Evolutionary conservation across 2,888 invertebrate species (phyloP).

Genomic region (Thecocarcelia acutangulata): DNA sequence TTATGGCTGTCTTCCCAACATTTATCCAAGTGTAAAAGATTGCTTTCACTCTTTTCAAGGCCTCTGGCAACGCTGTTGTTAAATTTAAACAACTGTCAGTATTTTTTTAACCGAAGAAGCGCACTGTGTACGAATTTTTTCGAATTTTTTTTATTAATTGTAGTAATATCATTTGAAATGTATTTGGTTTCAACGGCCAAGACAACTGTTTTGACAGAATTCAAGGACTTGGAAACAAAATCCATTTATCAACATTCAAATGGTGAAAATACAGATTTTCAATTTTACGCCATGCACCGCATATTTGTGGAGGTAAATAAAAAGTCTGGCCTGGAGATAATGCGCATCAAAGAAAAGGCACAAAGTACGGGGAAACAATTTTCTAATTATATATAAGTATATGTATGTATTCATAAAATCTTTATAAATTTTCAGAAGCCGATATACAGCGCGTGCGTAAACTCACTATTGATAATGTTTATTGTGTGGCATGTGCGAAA

Average conservation of each 20-base stretch:
- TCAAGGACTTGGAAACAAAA: slow-evolving; percentile 77
- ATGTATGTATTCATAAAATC: not conserved
- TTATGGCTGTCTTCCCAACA: no score
- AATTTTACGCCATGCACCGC: slow-evolving; percentile 76
- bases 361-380: slow-evolving; percentile 70
- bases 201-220: slow-evolving; percentile 77
- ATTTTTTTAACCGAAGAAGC: slow-evolving; percentile 33
- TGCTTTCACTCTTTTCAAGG: not conserved
- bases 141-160: not conserved
- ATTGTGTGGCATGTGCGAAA: slow-evolving; percentile 78
- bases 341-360: slow-evolving; percentile 77
- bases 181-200: slow-evolving; percentile 79
- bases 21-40: no score
- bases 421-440: slow-evolving; percentile 44
- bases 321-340: slow-evolving; percentile 78
- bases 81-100: slow-evolving; percentile 49
- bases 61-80: not conserved
- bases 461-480: slow-evolving; percentile 77
- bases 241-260: slow-evolving; percentile 76
- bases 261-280: slow-evolving; percentile 78
- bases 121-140: not conserved
- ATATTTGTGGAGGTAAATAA: slow-evolving; percentile 79
- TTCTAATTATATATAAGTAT: not conserved
- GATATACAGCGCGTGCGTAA: slow-evolving; percentile 78
- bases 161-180: slow-evolving; percentile 72